These are phyloP conservation scores for Grallaria varia DNA, from an alignment of 2,113 vertebrate genomes.

Conservation along the genomic window DNA sequence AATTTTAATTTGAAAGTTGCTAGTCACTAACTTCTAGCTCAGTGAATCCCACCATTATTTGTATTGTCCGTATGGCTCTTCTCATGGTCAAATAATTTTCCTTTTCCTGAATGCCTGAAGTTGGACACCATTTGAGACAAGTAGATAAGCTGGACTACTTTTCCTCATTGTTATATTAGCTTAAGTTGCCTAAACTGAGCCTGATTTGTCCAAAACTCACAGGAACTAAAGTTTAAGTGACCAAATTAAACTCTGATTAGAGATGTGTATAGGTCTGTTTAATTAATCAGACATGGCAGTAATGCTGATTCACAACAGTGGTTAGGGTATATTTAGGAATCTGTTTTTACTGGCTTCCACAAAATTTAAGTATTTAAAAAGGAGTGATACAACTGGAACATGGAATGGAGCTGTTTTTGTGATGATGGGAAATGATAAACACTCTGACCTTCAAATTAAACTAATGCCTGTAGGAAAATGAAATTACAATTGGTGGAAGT, in stretches of 20 bases:
- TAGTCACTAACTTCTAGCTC: background rate
- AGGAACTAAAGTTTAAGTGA: background rate
- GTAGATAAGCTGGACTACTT: background rate
- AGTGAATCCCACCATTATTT: background rate
- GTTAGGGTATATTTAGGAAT: background rate
- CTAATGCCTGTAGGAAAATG: background rate
- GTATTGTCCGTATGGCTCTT: background rate
- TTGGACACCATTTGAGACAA: background rate
- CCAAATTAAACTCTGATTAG: background rate
- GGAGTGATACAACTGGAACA: background rate
- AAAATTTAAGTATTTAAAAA: background rate
- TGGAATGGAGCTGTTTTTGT: background rate
- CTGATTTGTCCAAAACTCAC: background rate
- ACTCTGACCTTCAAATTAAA: background rate
- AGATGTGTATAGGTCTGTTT: background rate
- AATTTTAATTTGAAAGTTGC: background rate
- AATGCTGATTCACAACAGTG: background rate
- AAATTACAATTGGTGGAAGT: background rate
- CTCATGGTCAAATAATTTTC: background rate
- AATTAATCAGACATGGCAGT: background rate
- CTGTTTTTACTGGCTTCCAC: background rate
- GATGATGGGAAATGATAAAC: background rate
- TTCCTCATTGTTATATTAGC: background rate
- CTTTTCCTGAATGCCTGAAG: background rate
- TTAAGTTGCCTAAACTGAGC: background rate